Conservation (phyloP, 2,113 vertebrate species). For the Illadopsis cleaveri region DNA sequence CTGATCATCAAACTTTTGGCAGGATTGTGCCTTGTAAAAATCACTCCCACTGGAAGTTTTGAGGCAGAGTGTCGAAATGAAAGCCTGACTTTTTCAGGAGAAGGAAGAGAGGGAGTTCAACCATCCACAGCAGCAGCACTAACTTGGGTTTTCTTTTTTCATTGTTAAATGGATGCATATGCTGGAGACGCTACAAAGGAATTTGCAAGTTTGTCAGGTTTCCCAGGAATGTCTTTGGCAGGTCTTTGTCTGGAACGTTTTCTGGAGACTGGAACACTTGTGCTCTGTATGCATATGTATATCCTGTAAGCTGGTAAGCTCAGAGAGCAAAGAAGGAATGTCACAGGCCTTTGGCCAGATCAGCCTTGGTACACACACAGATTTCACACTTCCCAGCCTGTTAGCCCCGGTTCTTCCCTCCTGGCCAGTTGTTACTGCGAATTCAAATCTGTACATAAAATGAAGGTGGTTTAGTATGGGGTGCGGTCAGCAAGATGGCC, state of each 20-base stretch:
- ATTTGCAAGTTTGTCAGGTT: constrained; percentile 68
- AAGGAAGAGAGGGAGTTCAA: background rate
- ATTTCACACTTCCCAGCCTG: constrained; percentile 33
- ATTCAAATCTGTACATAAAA: background rate
- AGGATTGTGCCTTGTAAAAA: constrained; percentile 21
- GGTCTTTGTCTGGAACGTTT: constrained; percentile 67
- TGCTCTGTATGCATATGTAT: constrained; percentile 47
- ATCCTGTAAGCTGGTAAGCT: constrained; percentile 60
- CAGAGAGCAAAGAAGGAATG: constrained; percentile 16
- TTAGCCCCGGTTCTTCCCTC: background rate
- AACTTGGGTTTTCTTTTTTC: background rate
- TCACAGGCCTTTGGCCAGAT: constrained; percentile 44
- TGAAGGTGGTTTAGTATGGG: background rate
- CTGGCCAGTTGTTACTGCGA: background rate
- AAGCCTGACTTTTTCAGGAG: constrained; percentile 27
- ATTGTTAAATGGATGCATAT: constrained; percentile 55
- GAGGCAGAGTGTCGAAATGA: constrained; percentile 13
- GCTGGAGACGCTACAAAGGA: constrained; percentile 57
- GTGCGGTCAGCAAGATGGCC: background rate
- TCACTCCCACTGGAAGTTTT: constrained; percentile 30
- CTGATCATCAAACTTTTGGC: constrained; percentile 31
- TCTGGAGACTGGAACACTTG: constrained; percentile 47
- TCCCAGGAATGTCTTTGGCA: constrained; percentile 72
- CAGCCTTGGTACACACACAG: background rate
- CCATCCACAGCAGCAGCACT: constrained; percentile 14